Base-by-base conservation (phyloP, 2,113 vertebrate species). In the Pogonocichla stellata region DNA sequence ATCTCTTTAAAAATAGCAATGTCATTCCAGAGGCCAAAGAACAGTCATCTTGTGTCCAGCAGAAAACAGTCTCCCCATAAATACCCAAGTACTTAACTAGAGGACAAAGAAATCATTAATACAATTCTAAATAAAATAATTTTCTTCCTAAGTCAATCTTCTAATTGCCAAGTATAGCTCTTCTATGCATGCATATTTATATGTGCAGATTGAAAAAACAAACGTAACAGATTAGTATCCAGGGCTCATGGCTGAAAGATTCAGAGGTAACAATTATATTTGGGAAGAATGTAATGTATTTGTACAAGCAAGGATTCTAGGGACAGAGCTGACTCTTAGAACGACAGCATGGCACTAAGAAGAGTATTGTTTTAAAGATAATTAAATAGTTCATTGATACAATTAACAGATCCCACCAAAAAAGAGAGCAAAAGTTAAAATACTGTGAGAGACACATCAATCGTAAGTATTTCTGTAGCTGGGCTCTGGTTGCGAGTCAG, bases 1-100 rank as follows among this genome's bases (percentile, higher is more conserved):
- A 42, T 42, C 66, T 65, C n/a, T 82, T 82, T 82, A 90, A 94
- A 96, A 95, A 90, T 56, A 90, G 74, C 24, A 65, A 70, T 58
- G 64, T 58, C 72, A 61, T 33, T 66, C 42, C 25, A 86, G 51
- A 86, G 51, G 89, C 60, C 77, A 78, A 80, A 80, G 19, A 93
- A 29, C 80, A 77, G 86, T 42, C 71, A 80, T 65, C 15, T 83
- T 19, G 38, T 10, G 48, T 62, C 31, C 72, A 86, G 19, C 12
- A 17, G 51, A 92, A 96, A 74, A 65, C 26, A 61, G 54, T 61
- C 56, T 81, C 60, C 65, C 58, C 70, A 80, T 71, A 89, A 86
- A 91, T 47, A 50, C 13, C n/a, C 2, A 3, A 48, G 20, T 53
- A 77, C 34, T 86, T 65, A 75, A 70, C 23, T 38, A 33, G 14